Evolutionary conservation across 64 coral and sea anemone species (phyloP).

Genomic region (Stichodactyla mertensii): DNA sequence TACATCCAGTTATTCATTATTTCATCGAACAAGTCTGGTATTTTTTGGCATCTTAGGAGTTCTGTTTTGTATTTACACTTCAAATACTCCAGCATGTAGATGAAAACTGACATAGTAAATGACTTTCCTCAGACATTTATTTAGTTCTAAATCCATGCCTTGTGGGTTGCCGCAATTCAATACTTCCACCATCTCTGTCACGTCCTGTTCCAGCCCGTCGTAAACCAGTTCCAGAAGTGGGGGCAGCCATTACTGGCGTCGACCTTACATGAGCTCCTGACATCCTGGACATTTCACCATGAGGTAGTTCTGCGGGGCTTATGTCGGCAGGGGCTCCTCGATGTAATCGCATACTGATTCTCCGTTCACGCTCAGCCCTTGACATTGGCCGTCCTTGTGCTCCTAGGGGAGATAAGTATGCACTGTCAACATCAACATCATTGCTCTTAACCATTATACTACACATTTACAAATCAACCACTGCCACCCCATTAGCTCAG

Average conservation of each 20-base stretch:
- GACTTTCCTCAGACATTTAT: not conserved
- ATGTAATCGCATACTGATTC: conserved; percentile 66
- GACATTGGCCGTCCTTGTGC: conserved; percentile 71
- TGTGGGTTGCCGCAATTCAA: conserved; percentile 42
- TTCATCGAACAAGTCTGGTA: not conserved
- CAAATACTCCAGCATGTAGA: not conserved
- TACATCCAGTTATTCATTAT: not conserved
- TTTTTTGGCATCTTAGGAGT: not conserved
- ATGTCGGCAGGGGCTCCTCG: conserved; percentile 74
- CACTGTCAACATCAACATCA: not conserved
- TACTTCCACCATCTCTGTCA: conserved; percentile 69
- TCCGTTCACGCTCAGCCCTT: conserved; percentile 68
- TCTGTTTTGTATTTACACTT: not conserved
- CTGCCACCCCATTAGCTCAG: too few species aligned
- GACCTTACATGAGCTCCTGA: conserved; percentile 83
- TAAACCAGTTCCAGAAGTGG: conserved; percentile 49
- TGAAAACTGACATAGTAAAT: not conserved
- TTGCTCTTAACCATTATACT: not conserved
- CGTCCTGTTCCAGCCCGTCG: conserved; percentile 58
- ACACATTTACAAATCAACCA: not conserved
- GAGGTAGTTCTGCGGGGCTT: conserved; percentile 56
- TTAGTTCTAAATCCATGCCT: conserved; percentile 14
- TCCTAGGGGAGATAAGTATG: conserved; percentile 29
- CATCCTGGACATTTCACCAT: conserved; percentile 82
- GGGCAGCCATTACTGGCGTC: conserved; percentile 82